Evolutionary conservation across 2,888 invertebrate genomes (phyloP), one percentile per base, ranked within the genome.

Genomic region (Petrophora chlorosata): DNA sequence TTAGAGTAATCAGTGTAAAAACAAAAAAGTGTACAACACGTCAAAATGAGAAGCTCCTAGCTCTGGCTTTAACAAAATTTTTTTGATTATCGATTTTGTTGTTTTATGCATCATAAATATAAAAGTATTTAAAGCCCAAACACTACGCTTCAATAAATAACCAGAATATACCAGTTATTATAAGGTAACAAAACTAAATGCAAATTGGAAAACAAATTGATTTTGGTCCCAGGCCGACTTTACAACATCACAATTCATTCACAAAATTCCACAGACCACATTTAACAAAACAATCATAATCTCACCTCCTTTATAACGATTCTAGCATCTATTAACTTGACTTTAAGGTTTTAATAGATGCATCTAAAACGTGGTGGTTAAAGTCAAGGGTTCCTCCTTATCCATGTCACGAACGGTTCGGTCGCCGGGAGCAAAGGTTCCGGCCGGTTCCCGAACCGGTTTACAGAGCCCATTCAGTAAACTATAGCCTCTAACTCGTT

Each of bases 401-500:
- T 44, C 35, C 59, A 52, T 56, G 56, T 53, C 51, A 44, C 40
- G 47, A 53, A 42, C 58, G 46, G 49, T 47, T 46, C 39, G 28
- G 25, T 26, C 48, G 29, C 23, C 43, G 39, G 34, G 39, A 43
- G 39, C 39, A 50, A 50, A 50, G 49, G 49, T 49, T 30, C 43
- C 42, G 9, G 30, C 7, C 40, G 32, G 42, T 25, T 22, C 25
- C 22, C n/a, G 19, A 46, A 59, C 59, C 56, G 53, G 59, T 56
- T 56, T 30, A 2, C 7, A 26, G 23, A 28, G 36, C 26, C 45
- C 55, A 59, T 59, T 56, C 50, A 55, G 50, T 55, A 51, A 56
- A 46, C 53, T 55, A 43, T 38, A 33, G 16, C 14, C 33, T 40
- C 15, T 35, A 54, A 47, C 52, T 28, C 12, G 52, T 53, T 53